phyloP scores from a whole-genome alignment of 2,888 invertebrate species.

The Cosmia trapezina region DNA sequence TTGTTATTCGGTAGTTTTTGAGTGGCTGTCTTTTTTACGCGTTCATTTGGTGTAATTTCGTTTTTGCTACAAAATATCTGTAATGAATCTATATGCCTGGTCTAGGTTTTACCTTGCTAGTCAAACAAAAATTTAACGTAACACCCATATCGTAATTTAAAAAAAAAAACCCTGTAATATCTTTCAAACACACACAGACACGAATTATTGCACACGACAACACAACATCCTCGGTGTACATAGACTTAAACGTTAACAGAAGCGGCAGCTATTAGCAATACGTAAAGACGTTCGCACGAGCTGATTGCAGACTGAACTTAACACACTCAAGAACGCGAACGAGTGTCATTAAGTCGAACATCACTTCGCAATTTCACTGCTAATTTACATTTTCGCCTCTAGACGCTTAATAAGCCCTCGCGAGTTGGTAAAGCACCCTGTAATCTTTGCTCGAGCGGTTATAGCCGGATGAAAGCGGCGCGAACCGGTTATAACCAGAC shows the following conservation, averaged over 20 bases:
- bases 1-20: not conserved
- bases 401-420: slow-evolving; percentile 75
- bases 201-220: not conserved
- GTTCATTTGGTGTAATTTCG: too few relatives aligned
- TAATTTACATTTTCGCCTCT: slow-evolving; percentile 77
- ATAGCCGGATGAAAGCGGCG: slow-evolving; percentile 63
- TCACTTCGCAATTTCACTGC: slow-evolving; percentile 73
- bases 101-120: not conserved
- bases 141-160: not conserved
- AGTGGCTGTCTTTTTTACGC: not conserved
- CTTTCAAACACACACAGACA: not conserved
- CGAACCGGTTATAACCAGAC: slow-evolving; percentile 65
- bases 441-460: slow-evolving; percentile 71
- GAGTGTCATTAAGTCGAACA: slow-evolving; percentile 72
- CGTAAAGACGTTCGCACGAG: slow-evolving; percentile 62
- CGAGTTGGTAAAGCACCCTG: slow-evolving; percentile 71
- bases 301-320: slow-evolving; percentile 66
- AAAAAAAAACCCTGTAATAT: not conserved
- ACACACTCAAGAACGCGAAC: slow-evolving; percentile 67
- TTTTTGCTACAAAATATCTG: not conserved
- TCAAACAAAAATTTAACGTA: not conserved
- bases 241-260: slow-evolving; percentile 56
- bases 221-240: slow-evolving; percentile 1
- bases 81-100: not conserved
- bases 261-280: slow-evolving; percentile 61